Conservation (phyloP, 2,888 invertebrate genomes). For the Pterobdella sp. region DNA sequence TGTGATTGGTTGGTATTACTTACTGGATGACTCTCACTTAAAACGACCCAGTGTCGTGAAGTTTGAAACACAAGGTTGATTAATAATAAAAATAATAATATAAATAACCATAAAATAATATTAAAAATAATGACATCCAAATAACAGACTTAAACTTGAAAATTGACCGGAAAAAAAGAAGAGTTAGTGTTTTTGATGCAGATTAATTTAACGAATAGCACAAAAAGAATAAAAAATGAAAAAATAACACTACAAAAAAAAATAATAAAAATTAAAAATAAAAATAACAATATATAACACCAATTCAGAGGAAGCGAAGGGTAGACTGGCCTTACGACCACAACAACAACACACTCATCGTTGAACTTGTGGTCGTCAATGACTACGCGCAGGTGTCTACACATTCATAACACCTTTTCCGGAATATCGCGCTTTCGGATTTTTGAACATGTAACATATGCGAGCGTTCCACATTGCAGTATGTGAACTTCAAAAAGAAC, state of each 20-base stretch:
- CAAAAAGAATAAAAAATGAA: no score
- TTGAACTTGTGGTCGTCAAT: constrained; percentile 48
- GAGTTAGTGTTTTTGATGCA: no score
- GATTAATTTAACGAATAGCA: no score
- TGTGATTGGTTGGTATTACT: constrained; percentile 11
- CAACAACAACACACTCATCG: constrained; percentile 44
- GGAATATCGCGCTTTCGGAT: no score
- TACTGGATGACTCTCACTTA: not conserved
- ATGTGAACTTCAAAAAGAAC: not conserved
- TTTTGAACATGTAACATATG: no score
- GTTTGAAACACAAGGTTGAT: not conserved
- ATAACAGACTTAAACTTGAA: no score
- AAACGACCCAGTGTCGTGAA: not conserved
- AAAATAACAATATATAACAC: constrained; percentile 1
- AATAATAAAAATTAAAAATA: not conserved
- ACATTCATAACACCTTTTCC: not conserved
- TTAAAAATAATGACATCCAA: not conserved
- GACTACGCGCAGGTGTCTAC: constrained; percentile 44
- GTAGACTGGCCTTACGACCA: constrained; percentile 44
- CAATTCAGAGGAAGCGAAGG: constrained; percentile 40
- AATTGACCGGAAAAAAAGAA: no score
- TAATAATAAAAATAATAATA: not conserved
- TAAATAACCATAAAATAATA: not conserved
- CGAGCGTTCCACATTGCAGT: not conserved
- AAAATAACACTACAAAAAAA: not conserved